Evolutionary conservation across 2,113 vertebrate genomes (phyloP), one percentile per base, ranked within the genome.

Genomic region (Pelvicachromis taeniatus): DNA sequence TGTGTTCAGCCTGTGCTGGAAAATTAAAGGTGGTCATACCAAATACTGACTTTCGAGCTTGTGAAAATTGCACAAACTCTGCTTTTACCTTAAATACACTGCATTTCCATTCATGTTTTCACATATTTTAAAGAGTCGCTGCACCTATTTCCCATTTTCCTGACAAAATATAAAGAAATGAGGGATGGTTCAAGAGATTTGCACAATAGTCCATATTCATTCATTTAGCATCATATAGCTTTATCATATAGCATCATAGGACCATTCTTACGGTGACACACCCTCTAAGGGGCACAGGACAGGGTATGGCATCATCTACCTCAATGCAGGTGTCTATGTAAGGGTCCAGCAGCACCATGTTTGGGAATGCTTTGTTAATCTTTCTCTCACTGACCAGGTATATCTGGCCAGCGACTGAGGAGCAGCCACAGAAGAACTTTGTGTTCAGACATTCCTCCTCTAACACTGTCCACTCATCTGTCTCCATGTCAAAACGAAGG

Each of bases 381-480:
- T 90, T 97, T 79, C 95, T 95, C 89, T 98, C 97, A 2, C 96
- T 96, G 33, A 98, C 89, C 73, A 98, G 93, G 65, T 97, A 98
- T 42, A 97, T 96, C 73, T 95, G 96, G 3, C 97, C 97, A 2
- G 95, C 95, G 50, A 91, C 95, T 0, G 96, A 96, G 75, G 96
- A 90, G 87, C 97, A 97, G 16, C 97, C 97, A 84, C 95, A 96
- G 91, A 97, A 98, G 89, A 98, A 98, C 88, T 96, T 97, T 33
- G 82, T 92, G 42, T 96, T 52, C 85, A 98, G 86, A 86, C 91
- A 94, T 19, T 96, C 96, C 80, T 97, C 97, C 1, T 97, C 94
- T 78, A 97, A 88, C 12, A 80, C 52, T 0, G 96, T 97, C 97
- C 97, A 98, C 86, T 97, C 97, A 0, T 96, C 95, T 0, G 97